These are phyloP conservation scores for Mycetomoellerius zeteki DNA, from an alignment of 1,140 invertebrate genomes.

Conservation along the genomic window DNA sequence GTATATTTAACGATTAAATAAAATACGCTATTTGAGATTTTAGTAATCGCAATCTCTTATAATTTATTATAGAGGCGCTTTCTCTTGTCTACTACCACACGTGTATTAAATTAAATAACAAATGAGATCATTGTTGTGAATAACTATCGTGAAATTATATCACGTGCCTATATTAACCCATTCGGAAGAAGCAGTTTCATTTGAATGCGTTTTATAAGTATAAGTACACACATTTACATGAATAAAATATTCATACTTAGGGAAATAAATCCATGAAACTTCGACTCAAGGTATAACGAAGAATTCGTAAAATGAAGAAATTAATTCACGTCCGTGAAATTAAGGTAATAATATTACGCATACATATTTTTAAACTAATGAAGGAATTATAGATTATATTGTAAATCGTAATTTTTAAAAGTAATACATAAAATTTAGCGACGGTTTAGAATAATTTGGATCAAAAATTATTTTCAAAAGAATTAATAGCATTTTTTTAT, in stretches of 20 bases:
- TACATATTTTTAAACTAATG: too few relatives aligned
- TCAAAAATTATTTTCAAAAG: too few relatives aligned
- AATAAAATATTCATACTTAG: slow-evolving; percentile 29
- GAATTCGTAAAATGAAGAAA: background rate
- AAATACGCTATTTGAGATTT: background rate
- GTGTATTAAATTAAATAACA: slow-evolving; percentile 1
- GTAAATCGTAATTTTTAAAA: too few relatives aligned
- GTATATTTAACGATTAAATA: background rate
- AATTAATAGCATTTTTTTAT: too few relatives aligned
- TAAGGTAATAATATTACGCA: too few relatives aligned
- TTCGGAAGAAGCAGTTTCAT: slow-evolving; percentile 9
- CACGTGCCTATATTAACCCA: slow-evolving; percentile 9
- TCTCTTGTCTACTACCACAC: background rate
- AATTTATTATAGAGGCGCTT: background rate
- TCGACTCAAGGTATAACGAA: background rate
- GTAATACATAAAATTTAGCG: too few relatives aligned
- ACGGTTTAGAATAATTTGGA: too few relatives aligned
- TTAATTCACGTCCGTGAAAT: slow-evolving; percentile 5
- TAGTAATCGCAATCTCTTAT: slow-evolving; percentile 13
- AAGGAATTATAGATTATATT: too few relatives aligned
- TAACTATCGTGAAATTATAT: slow-evolving; percentile 16
- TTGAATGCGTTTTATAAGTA: slow-evolving; percentile 13
- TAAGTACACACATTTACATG: background rate
- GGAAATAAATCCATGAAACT: slow-evolving; percentile 14
- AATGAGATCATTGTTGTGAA: background rate